Evolutionary conservation across 2,113 vertebrate species (phyloP).

Genomic region (Xiphophorus couchianus): DNA sequence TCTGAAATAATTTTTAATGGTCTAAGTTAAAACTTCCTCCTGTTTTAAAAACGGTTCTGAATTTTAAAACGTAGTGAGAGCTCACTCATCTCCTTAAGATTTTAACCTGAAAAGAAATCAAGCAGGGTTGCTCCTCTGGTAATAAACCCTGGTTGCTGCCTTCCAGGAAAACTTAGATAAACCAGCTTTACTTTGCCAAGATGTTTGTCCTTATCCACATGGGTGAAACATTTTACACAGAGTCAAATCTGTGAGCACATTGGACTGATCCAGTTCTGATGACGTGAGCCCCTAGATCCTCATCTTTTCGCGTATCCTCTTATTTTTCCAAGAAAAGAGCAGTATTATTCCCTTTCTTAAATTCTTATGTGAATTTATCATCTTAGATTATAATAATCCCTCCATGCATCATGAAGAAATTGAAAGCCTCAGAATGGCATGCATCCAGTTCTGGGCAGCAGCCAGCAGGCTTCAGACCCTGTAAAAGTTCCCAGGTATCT

Average conservation of each 20-base stretch:
- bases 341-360: not conserved
- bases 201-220: conserved; percentile 19
- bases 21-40: not conserved
- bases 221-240: conserved; percentile 18
- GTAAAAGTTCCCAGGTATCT: conserved; percentile 24
- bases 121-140: not conserved
- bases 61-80: not conserved
- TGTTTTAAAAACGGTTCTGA: not conserved
- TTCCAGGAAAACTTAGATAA: conserved; percentile 13
- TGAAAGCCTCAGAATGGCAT: not conserved
- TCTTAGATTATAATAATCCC: conserved; percentile 2
- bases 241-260: not conserved
- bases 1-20: not conserved
- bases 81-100: not conserved
- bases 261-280: conserved; percentile 1
- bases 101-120: not conserved
- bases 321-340: not conserved
- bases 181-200: conserved; percentile 17
- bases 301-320: conserved; percentile 10
- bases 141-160: conserved; percentile 13
- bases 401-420: conserved; percentile 21
- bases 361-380: not conserved
- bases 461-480: not conserved
- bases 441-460: conserved; percentile 19
- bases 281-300: conserved; percentile 1